Evolutionary conservation across 1,140 invertebrate genomes (phyloP).

Genomic region (Caenorhabditis inopinata): DNA sequence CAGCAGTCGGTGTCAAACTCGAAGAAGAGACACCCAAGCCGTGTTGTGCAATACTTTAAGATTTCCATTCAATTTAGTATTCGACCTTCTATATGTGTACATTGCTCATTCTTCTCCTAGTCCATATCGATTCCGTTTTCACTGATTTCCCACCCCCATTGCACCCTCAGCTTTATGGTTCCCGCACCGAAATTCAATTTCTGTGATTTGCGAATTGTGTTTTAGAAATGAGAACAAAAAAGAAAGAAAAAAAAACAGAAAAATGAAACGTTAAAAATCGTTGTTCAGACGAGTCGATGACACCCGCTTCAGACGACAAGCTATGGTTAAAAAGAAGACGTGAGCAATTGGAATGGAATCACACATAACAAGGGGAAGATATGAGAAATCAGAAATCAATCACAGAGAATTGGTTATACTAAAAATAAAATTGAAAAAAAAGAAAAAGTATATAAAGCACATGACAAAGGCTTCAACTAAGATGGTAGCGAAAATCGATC

Average conservation of each 20-base stretch:
- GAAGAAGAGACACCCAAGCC: conserved; percentile 27
- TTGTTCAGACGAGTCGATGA: not conserved
- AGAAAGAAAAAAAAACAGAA: too few species aligned
- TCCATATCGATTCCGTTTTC: not conserved
- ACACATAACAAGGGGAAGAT: conserved; percentile 17
- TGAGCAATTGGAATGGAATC: conserved; percentile 23
- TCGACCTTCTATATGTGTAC: conserved; percentile 7
- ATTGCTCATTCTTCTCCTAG: conserved; percentile 22
- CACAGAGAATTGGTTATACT: not conserved
- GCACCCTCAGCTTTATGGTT: conserved; percentile 16
- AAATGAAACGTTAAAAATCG: not conserved
- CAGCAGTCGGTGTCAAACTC: conserved; percentile 39
- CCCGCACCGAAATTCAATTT: too few species aligned
- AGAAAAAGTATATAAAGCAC: too few species aligned
- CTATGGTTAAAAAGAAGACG: not conserved
- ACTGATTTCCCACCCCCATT: not conserved
- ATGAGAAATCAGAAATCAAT: not conserved
- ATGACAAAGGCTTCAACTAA: too few species aligned
- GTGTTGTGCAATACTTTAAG: conserved; percentile 38
- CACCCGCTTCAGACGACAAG: conserved; percentile 10
- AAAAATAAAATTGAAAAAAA: too few species aligned
- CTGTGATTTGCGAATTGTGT: too few species aligned
- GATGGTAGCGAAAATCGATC: not conserved
- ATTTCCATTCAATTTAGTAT: not conserved
- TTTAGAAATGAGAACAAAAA: too few species aligned